Base-by-base conservation (phyloP, 2,113 vertebrate species). In the Sorex araneus region DNA sequence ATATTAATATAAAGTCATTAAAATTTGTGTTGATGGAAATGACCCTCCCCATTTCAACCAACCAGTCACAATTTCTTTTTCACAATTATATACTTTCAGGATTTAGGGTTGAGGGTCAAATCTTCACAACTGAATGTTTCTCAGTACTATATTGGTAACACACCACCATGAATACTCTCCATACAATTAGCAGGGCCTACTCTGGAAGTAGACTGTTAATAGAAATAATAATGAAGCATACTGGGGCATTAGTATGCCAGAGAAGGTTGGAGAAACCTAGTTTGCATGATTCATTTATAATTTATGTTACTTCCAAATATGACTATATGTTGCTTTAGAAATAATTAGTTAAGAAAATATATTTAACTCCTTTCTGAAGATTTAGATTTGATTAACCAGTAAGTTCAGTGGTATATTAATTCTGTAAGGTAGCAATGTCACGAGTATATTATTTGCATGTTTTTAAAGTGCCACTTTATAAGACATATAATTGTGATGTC, bases 171-270 rank as follows among this genome's bases (percentile, higher is more conserved):
- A 95, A 96, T 94, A 80, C 71, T 84, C 78, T 91, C 47, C 87
- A 87, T 85, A 95, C 95, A 97, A 97, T 97, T 96, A 97, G 85
- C 91, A 92, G 78, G 75, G 84, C 87, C 94, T 94, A 92, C 90
- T 94, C 90, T 81, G 92, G 76, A 95, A 94, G 91, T 60, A 94
- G 81, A 94, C 84, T 89, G 93, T 82, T 96, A 97, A 97, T 95
- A 76, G 94, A 91, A 97, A 88, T 85, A 96, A 74, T 91, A 89
- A 92, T 84, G 47, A 89, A 92, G 69, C 54, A 90, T 93, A 86
- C 74, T 57, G 21, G n/a, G 67, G 21, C 47, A 97, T 94, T 84
- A 96, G 36, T 81, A 94, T 94, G 92, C 82, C 94, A 75, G 1
- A 2, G 4, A 76, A 90, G 94, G 77, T 78, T 64, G 45, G 36